These are phyloP conservation scores for Plusia festucae DNA, from an alignment of 2,888 invertebrate species.

Conservation along the genomic window DNA sequence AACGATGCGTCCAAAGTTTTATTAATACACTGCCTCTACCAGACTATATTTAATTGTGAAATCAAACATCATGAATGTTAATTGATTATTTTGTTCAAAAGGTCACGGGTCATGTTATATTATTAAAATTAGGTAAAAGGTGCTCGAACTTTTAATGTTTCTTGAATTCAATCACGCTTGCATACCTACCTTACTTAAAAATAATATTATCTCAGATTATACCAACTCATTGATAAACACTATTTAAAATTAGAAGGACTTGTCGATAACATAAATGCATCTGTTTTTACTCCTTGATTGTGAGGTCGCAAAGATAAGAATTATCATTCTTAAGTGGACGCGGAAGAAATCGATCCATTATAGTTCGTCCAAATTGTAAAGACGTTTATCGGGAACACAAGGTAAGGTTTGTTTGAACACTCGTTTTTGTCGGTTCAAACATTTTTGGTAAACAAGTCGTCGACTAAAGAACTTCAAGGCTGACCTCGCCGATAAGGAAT, in stretches of 20 bases:
- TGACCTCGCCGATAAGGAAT: slow-evolving; percentile 84
- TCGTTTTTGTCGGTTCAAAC: slow-evolving; percentile 75
- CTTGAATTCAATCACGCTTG: slow-evolving; percentile 2
- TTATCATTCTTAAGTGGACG: slow-evolving; percentile 79
- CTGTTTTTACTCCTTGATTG: slow-evolving; percentile 67
- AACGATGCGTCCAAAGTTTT: slow-evolving; percentile 16
- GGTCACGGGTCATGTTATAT: slow-evolving; percentile 27
- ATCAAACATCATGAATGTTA: slow-evolving; percentile 15
- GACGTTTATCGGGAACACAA: slow-evolving; percentile 55
- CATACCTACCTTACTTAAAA: slow-evolving; percentile 8
- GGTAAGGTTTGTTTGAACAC: slow-evolving; percentile 52
- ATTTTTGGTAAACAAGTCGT: slow-evolving; percentile 78
- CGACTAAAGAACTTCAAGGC: slow-evolving; percentile 83
- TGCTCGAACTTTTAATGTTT: slow-evolving; percentile 41
- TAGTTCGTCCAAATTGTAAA: slow-evolving; percentile 73
- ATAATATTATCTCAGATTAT: slow-evolving; percentile 25
- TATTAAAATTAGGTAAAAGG: slow-evolving; percentile 37
- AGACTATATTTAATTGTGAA: slow-evolving; percentile 12
- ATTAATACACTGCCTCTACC: slow-evolving; percentile 13
- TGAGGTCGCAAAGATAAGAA: slow-evolving; percentile 80
- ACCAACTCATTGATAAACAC: slow-evolving; percentile 40
- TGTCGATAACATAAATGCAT: slow-evolving; percentile 75
- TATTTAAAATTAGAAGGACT: slow-evolving; percentile 72
- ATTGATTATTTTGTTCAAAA: slow-evolving; percentile 23
- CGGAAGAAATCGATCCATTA: slow-evolving; percentile 80